phyloP scores from a whole-genome alignment of 2,888 invertebrate species.

The Leistus spinibarbis region DNA sequence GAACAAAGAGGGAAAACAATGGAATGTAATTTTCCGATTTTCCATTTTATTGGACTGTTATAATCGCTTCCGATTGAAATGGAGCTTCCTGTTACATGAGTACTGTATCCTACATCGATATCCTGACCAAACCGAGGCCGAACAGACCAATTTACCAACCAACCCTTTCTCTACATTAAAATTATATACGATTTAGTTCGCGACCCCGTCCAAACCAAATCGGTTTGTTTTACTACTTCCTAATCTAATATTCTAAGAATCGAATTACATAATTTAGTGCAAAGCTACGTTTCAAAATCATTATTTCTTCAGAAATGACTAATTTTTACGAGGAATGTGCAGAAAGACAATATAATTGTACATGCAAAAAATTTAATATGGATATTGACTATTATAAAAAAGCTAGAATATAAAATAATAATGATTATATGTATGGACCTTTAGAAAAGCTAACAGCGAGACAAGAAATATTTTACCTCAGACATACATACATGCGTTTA shows the following conservation, averaged over 20 bases:
- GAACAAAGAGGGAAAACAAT: slow-evolving; percentile 25
- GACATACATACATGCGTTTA: not conserved
- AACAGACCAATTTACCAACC: not conserved
- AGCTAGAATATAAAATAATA: too few relatives aligned
- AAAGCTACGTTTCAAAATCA: too few relatives aligned
- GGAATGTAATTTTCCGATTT: slow-evolving; percentile 40
- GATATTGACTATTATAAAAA: too few relatives aligned
- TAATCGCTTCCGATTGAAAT: slow-evolving; percentile 40
- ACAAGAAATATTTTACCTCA: too few relatives aligned
- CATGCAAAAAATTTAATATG: too few relatives aligned
- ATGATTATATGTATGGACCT: too few relatives aligned
- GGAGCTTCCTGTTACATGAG: slow-evolving; percentile 24
- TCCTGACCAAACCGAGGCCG: not conserved
- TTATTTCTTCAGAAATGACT: too few relatives aligned
- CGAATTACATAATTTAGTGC: too few relatives aligned
- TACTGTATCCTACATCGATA: not conserved
- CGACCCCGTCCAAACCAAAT: not conserved
- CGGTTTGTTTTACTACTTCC: not conserved
- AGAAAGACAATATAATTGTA: too few relatives aligned
- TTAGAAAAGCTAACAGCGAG: too few relatives aligned
- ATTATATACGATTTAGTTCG: not conserved
- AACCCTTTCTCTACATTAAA: not conserved
- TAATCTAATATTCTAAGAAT: not conserved
- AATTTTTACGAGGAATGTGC: too few relatives aligned
- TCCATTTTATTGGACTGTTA: slow-evolving; percentile 39